Base-by-base conservation (phyloP, 30 jellyfish, hydroid and myxozoan genomes). In the Pelagia noctiluca region DNA sequence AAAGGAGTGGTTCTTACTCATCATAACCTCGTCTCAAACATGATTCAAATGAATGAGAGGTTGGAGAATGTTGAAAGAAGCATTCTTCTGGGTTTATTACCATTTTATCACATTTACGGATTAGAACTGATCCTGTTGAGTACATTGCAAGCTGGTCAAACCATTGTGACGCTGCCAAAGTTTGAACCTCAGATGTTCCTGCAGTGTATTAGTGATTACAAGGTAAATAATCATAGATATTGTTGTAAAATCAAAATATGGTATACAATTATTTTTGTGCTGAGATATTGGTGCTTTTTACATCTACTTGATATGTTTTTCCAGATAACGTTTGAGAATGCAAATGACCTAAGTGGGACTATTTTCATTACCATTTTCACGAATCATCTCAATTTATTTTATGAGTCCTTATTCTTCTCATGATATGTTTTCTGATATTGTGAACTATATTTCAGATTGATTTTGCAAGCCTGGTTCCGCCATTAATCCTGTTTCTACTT, bases 1-100 rank as follows among this genome's bases (percentile, higher is more conserved):
- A 93, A 93, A 69, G 98, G 98, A 13, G 98, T 86, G 34, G 84
- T 86, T 90, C 90, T 93, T 26, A 74, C 97, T 1, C 98, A 93
- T 62, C 83, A 71, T 26, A 82, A 82, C 63, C 30, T 93, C 28
- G 85, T 84, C 23, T 24, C 93, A 3, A 87, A 93, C 50, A 63
- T 75, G 13, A 33, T 93, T 50, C 98, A 93, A 50, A 30, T 70
- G 48, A 79, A 47, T 32, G 67, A 34, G 36, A 16, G 28, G 1
- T 35, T 60, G 23, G 88, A 87, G 1, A 28, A 7, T 18, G 53
- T 87, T 1, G 86, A 82, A 25, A 83, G 93, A 1, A 75, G 72
- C 1, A 48, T 63, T 3, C 23, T 52, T 10, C 87, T 93, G 16
- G 94, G 90, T 19, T 5, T 84, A 0, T 63, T 93, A 48, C 98